phyloP scores from a whole-genome alignment of 2,888 invertebrate species.

The Rhagium mordax region DNA sequence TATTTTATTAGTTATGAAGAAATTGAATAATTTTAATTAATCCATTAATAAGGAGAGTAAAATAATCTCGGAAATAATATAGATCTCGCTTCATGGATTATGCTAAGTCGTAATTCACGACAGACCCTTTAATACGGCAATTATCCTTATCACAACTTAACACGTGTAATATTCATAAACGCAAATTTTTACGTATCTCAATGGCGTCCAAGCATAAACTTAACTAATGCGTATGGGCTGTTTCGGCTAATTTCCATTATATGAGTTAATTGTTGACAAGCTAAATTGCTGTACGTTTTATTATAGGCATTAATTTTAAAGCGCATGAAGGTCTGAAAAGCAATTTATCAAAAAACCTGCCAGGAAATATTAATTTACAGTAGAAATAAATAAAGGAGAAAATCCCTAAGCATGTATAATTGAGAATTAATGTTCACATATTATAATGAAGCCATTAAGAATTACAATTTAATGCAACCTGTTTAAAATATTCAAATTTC shows the following conservation, averaged over 20 bases:
- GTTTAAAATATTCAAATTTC: conserved; percentile 62
- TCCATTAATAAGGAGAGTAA: background rate
- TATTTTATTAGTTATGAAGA: too few relatives aligned
- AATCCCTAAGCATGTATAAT: conserved; percentile 57
- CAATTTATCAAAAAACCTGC: conserved; percentile 50
- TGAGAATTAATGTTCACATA: conserved; percentile 57
- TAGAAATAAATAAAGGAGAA: conserved; percentile 46
- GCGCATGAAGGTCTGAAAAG: background rate
- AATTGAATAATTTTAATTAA: too few relatives aligned
- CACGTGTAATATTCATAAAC: conserved; percentile 38
- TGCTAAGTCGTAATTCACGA: background rate
- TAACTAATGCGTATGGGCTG: conserved; percentile 16
- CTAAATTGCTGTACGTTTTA: conserved; percentile 7
- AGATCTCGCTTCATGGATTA: background rate
- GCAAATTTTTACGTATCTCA: conserved; percentile 22
- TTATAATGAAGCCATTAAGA: conserved; percentile 58
- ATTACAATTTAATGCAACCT: conserved; percentile 57
- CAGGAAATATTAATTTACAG: conserved; percentile 51
- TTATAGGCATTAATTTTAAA: conserved; percentile 25
- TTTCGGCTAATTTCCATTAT: conserved; percentile 39
- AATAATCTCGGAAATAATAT: background rate
- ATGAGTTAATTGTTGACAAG: conserved; percentile 38
- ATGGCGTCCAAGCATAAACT: background rate
- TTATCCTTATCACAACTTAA: conserved; percentile 1
- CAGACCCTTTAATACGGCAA: background rate